phyloP scores from a whole-genome alignment of 2,797 vertebrate species.

The Mus caroli region DNA sequence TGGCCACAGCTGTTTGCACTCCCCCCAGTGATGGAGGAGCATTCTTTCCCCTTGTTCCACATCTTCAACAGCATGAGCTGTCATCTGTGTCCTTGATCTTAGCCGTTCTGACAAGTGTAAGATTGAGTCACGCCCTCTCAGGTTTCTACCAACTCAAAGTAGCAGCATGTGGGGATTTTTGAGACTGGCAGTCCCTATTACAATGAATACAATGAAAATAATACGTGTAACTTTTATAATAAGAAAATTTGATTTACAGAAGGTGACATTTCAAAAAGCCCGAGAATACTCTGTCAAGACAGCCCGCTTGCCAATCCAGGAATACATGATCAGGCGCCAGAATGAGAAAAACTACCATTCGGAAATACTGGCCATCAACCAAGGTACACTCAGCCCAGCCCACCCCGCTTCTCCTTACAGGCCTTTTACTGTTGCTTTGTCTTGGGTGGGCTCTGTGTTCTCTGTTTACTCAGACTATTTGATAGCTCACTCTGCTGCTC shows the following conservation, averaged over 20 bases:
- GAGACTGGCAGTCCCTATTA: not conserved
- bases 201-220: not conserved
- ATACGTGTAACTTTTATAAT: conserved; percentile 33
- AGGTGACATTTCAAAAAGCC: conserved; percentile 92
- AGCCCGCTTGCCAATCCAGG: conserved; percentile 94
- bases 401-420: not conserved
- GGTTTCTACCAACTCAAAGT: not conserved
- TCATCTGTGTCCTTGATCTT: not conserved
- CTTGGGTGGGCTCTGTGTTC: not conserved
- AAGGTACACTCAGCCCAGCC: conserved; percentile 88
- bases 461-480: conserved; percentile 89
- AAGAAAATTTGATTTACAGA: conserved; percentile 87
- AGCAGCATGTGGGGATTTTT: conserved; percentile 48
- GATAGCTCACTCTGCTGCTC: conserved; percentile 87
- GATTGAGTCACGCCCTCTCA: not conserved
- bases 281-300: conserved; percentile 89
- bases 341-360: conserved; percentile 95
- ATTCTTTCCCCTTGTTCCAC: not conserved
- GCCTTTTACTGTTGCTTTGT: not conserved
- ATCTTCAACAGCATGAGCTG: not conserved
- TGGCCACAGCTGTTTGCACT: not conserved
- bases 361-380: conserved; percentile 95
- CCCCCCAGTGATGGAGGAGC: no score
- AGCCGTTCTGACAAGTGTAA: not conserved
- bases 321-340: conserved; percentile 93